These are phyloP conservation scores for Myocastor coypus DNA, from an alignment of 2,113 vertebrate genomes.

Conservation along the genomic window DNA sequence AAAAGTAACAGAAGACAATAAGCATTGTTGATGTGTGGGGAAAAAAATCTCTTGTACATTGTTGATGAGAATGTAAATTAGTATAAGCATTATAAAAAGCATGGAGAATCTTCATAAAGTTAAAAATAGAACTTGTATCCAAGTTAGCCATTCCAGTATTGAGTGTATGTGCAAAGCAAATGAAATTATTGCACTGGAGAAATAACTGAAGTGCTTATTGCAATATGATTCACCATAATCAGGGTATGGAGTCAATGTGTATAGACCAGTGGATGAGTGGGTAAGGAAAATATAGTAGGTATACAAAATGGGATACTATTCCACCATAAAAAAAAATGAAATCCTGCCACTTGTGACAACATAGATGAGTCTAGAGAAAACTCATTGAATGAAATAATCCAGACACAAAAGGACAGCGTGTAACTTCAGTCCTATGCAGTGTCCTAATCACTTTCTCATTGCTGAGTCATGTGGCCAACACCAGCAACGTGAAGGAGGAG, in stretches of 20 bases:
- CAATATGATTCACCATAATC: not conserved
- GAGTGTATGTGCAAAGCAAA: not conserved
- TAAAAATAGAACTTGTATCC: not conserved
- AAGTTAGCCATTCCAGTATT: not conserved
- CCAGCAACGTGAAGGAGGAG: not conserved
- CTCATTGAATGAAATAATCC: not conserved
- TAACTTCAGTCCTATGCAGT: not conserved
- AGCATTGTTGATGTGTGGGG: not conserved
- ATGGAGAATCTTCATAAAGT: not conserved
- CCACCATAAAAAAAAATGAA: not conserved
- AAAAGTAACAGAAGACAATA: not conserved
- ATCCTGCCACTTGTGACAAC: not conserved
- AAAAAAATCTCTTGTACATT: not conserved
- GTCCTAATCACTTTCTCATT: not conserved
- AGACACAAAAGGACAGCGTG: not conserved
- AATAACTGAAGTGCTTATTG: not conserved
- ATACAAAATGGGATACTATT: not conserved
- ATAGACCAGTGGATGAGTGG: not conserved
- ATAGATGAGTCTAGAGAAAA: not conserved
- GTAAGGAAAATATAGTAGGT: not conserved
- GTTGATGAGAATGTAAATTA: not conserved
- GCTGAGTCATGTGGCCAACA: not conserved
- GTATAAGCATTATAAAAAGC: not conserved
- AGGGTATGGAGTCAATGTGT: not conserved
- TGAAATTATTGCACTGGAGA: not conserved